Evolutionary conservation across 2,113 vertebrate genomes (phyloP), one percentile per base, ranked within the genome.

Genomic region (Gadus chalcogrammus): DNA sequence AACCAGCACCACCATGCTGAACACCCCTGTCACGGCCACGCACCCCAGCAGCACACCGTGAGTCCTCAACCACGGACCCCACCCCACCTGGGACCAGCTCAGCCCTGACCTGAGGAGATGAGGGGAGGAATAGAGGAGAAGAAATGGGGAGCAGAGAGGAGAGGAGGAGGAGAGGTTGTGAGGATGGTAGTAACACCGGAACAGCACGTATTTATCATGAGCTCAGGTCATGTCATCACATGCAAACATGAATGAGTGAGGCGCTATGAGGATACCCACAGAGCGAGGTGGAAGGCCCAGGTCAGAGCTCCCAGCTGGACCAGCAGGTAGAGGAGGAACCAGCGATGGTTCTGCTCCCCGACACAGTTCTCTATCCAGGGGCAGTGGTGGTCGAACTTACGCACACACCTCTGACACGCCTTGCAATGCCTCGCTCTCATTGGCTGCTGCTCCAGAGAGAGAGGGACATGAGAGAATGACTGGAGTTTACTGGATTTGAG

Each of bases 311-410:
- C 67, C 24, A 98, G 93, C 88, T 99, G 97, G 61, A 95, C 83
- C 0, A 88, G 84, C 84, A 99, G 79, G 87, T 96, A 99, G 61
- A 88, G 72, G 5, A 98, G 68, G 74, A 99, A 99, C 85, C 96
- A 91, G 0, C 93, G 93, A 79, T 98, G 97, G 80, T 98, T 99
- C 74, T 92, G 90, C 78, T 98, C 96, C 0, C 97, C 97, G 0
- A 99, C 92, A 0, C 97, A 99, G 92, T 98, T 98, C 85, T 94
- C 94, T 3, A 98, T 93, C 96, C 96, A 99, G 16, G 96, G 97
- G 35, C 97, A 99, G 88, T 99, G 97, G 74, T 99, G 97, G 85
- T 99, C 97, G 0, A 93, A 99, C 24, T 96, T 93, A 0, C 94
- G 93, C 2, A 99, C 94, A 0, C 97, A 99, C 79, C 78, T 93